A percentile compares a stretch with the other conserved stretches of the same genome.
These are phyloP conservation scores for Pristionchus fissidentatus DNA, from an alignment of 2,888 invertebrate genomes.

Conservation along the genomic window DNA sequence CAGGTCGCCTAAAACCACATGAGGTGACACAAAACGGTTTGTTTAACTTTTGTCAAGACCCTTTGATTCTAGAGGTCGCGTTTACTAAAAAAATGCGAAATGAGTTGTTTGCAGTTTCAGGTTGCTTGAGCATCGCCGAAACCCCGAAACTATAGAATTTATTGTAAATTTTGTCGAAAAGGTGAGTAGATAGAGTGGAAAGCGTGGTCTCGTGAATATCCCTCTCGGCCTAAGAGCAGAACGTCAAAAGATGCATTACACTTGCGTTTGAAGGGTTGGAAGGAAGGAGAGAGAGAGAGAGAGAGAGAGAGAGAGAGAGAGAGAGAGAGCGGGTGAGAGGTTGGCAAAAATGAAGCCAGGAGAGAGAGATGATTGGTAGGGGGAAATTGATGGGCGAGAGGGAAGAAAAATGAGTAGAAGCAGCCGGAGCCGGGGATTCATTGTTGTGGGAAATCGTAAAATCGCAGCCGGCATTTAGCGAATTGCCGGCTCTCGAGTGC, in stretches of 20 bases:
- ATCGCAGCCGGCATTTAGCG: neutral
- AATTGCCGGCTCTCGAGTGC: neutral
- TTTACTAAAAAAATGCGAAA: no score
- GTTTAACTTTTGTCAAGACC: no score
- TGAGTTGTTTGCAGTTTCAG: no score
- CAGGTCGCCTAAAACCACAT: no score
- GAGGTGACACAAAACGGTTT: no score
- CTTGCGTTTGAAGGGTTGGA: conserved; percentile 46
- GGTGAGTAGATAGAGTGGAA: no score
- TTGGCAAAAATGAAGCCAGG: conserved; percentile 1
- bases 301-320: conserved; percentile 24
- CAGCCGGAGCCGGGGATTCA: no score
- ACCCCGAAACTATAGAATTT: no score
- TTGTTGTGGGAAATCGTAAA: conserved; percentile 21
- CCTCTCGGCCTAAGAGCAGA: conserved; percentile 49
- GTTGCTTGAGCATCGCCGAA: no score
- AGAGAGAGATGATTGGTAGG: conserved; percentile 31
- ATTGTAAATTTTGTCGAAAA: no score
- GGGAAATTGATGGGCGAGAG: conserved; percentile 38
- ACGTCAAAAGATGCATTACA: conserved; percentile 50
- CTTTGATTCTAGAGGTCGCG: no score
- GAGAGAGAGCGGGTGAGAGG: conserved; percentile 29
- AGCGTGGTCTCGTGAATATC: no score
- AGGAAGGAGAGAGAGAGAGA: conserved; percentile 21
- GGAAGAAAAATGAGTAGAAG: conserved; percentile 24